phyloP scores from a whole-genome alignment of 2,797 vertebrate genomes.

The Pogonophryne albipinna region DNA sequence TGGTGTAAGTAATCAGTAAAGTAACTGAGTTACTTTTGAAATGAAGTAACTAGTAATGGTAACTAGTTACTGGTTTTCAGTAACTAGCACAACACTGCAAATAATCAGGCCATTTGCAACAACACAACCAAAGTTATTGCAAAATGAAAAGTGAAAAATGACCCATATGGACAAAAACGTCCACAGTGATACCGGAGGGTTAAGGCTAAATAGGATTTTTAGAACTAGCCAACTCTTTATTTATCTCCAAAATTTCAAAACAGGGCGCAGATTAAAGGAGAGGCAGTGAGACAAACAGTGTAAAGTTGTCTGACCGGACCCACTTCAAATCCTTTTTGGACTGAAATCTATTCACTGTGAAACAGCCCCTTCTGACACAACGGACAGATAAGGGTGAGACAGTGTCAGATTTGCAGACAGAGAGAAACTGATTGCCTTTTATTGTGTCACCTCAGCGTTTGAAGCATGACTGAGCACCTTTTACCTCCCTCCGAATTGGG shows the following conservation, averaged over 20 bases:
- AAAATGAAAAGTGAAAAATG: no score
- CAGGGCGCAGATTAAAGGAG: background rate
- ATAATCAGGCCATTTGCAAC: no score
- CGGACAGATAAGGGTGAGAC: conserved; percentile 17
- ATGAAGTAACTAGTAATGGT: no score
- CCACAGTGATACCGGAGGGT: no score
- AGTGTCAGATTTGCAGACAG: conserved; percentile 29
- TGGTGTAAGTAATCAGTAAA: no score
- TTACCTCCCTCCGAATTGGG: conserved; percentile 34
- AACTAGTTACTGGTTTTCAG: no score
- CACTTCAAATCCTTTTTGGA: conserved; percentile 66
- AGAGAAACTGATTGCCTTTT: conserved; percentile 29
- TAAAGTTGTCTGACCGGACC: conserved; percentile 60
- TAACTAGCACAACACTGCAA: no score
- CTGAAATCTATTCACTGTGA: conserved; percentile 59
- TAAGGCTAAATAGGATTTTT: background rate
- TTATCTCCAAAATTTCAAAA: background rate
- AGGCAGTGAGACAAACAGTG: conserved; percentile 40
- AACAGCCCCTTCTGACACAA: conserved; percentile 54
- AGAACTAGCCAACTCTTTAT: background rate
- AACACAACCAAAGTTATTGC: no score
- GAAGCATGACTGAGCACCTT: conserved; percentile 67
- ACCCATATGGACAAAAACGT: no score
- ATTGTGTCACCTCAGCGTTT: conserved; percentile 52
- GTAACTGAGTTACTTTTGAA: no score